Evolutionary conservation across 2,888 invertebrate species (phyloP).

Genomic region (Tinea semifulvella): DNA sequence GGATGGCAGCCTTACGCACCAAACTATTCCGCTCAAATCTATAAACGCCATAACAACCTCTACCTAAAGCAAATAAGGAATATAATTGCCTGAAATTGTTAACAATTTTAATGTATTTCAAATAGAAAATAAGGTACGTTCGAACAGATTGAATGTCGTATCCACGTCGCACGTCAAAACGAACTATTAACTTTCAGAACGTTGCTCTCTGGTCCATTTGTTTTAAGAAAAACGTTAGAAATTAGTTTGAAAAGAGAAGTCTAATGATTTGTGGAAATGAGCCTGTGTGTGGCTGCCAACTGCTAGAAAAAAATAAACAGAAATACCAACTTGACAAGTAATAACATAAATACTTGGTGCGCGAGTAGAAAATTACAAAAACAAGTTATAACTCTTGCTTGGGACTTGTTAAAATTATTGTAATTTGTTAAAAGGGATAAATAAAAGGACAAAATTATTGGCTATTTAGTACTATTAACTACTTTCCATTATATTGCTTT

Average conservation of each 20-base stretch:
- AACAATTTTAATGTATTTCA: neutral
- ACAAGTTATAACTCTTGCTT: neutral
- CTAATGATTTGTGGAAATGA: neutral
- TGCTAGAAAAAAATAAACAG: slow-evolving; percentile 3
- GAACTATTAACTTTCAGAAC: slow-evolving; percentile 6
- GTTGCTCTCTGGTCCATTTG: neutral
- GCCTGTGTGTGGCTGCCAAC: neutral
- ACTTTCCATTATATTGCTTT: too few relatives aligned
- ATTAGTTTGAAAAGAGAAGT: neutral
- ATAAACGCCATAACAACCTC: neutral
- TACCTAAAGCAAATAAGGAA: neutral
- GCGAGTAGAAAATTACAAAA: slow-evolving; percentile 1
- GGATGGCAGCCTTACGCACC: slow-evolving; percentile 32
- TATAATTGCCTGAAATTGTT: neutral
- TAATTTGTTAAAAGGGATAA: too few relatives aligned
- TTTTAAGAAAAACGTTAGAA: neutral
- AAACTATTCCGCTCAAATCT: neutral
- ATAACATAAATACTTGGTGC: neutral
- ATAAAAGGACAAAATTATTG: too few relatives aligned
- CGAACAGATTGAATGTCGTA: slow-evolving; percentile 10
- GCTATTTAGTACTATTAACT: too few relatives aligned
- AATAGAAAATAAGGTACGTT: neutral
- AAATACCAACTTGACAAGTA: slow-evolving; percentile 6
- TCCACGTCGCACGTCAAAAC: slow-evolving; percentile 9
- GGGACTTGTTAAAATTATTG: too few relatives aligned